phyloP scores from a whole-genome alignment of 2,113 vertebrate genomes.

The Siphamia tubifer region DNA sequence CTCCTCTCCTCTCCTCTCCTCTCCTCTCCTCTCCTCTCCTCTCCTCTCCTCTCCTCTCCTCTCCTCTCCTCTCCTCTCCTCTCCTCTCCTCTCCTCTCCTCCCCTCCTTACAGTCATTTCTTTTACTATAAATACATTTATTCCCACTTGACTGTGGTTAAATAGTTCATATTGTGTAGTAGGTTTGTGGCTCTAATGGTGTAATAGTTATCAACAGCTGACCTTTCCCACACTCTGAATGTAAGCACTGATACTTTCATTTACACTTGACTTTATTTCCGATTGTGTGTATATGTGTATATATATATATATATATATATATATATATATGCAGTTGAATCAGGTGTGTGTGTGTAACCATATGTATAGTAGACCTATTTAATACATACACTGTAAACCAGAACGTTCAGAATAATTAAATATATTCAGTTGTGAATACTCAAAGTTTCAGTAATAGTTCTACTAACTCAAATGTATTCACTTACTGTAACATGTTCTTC shows the following conservation, averaged over 20 bases:
- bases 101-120: neutral
- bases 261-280: neutral
- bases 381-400: neutral
- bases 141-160: slow-evolving; percentile 41
- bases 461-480: too few relatives aligned
- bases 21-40: neutral
- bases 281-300: too few relatives aligned
- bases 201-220: slow-evolving; percentile 34
- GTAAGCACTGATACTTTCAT: neutral
- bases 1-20: neutral
- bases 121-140: too few relatives aligned
- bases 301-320: too few relatives aligned
- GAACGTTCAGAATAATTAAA: too few relatives aligned
- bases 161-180: slow-evolving; percentile 34
- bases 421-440: too few relatives aligned
- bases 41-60: neutral
- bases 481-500: too few relatives aligned
- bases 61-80: neutral
- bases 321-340: too few relatives aligned
- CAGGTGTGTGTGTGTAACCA: neutral
- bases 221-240: neutral
- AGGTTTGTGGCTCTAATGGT: slow-evolving; percentile 21
- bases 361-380: neutral
- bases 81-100: neutral
- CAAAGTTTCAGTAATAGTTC: too few relatives aligned